Conservation (phyloP, 30 jellyfish, hydroid and myxozoan species). For the Morbakka virulenta region DNA sequence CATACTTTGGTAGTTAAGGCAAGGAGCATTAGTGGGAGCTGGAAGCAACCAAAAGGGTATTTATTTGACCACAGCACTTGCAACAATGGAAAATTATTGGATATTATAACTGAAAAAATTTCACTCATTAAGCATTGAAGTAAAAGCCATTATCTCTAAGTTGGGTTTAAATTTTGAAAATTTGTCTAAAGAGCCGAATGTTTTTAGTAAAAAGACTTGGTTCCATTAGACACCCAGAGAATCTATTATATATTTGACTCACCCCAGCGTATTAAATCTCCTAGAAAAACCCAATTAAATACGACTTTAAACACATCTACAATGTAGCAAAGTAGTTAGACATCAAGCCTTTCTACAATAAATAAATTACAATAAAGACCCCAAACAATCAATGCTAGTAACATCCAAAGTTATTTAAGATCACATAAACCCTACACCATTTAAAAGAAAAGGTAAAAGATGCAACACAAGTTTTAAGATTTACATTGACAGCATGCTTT, state of each 20-base stretch:
- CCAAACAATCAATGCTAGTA: neutral
- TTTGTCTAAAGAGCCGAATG: constrained; percentile 5
- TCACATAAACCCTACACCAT: neutral
- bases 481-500: neutral
- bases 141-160: constrained; percentile 25
- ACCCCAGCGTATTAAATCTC: constrained; percentile 23
- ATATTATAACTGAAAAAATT: neutral
- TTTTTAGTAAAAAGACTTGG: constrained; percentile 16
- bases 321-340: neutral
- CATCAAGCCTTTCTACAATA: neutral
- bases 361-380: neutral
- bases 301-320: neutral
- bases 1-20: constrained; percentile 31
- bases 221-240: constrained; percentile 19
- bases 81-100: neutral
- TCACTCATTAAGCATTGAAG: constrained; percentile 25
- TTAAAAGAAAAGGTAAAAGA: neutral
- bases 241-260: constrained; percentile 25
- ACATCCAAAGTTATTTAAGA: neutral
- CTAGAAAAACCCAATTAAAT: constrained; percentile 21
- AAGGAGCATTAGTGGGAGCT: constrained; percentile 16
- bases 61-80: constrained; percentile 17
- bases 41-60: constrained; percentile 48
- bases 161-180: constrained; percentile 14
- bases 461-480: neutral